Percentiles rank a stretch among this genome's conserved stretches.
phyloP scores from a whole-genome alignment of 2,797 vertebrate genomes.

The Cossypha dichroa region DNA sequence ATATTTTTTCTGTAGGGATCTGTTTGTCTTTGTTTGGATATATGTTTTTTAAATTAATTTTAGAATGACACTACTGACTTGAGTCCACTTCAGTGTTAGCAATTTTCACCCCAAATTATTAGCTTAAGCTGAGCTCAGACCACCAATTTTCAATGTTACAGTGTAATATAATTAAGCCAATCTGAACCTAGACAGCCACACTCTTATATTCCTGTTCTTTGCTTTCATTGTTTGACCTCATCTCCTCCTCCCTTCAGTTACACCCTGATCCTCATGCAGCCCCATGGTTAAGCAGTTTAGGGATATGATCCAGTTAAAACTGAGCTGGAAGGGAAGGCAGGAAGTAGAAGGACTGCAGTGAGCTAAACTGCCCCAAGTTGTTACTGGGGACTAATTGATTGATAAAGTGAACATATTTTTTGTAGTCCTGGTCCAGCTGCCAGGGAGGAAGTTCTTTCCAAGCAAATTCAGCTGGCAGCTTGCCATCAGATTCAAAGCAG shows the following conservation, averaged over 20 bases:
- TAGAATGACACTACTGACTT: neutral
- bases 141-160: neutral
- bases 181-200: neutral
- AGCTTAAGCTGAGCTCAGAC: neutral
- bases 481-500: neutral
- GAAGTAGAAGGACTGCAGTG: neutral
- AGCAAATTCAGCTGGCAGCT: neutral
- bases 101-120: neutral
- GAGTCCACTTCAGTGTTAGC: neutral
- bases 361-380: neutral
- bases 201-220: neutral
- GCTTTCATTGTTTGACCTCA: neutral
- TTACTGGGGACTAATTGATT: neutral
- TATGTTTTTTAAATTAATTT: neutral
- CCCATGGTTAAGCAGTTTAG: neutral
- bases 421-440: neutral
- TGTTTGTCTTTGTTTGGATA: neutral
- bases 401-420: neutral
- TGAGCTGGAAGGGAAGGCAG: neutral
- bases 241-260: neutral
- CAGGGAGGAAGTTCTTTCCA: neutral
- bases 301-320: neutral
- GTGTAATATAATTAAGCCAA: neutral
- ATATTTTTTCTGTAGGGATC: neutral
- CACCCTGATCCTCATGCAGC: rapidly evolving